These are phyloP conservation scores for Idris sp. DNA, from an alignment of 1,140 invertebrate species.

Conservation along the genomic window DNA sequence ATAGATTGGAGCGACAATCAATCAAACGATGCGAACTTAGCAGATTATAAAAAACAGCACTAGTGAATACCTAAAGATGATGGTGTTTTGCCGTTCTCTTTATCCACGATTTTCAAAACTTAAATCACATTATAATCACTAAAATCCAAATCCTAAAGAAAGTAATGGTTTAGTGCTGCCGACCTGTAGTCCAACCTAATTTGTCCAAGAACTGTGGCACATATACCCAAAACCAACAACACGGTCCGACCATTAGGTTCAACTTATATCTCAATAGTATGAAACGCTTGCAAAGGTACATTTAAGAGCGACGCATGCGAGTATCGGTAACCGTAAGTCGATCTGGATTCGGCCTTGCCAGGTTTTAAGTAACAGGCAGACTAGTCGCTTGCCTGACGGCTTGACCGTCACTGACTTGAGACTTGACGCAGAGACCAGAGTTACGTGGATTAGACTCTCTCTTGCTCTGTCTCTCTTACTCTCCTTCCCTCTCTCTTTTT, in stretches of 20 bases:
- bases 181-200: background rate
- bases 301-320: constrained; percentile 15
- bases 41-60: constrained; percentile 3
- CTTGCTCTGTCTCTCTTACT: constrained; percentile 21
- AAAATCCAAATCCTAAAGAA: no score
- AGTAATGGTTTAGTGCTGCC: no score
- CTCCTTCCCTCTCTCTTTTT: constrained; percentile 29
- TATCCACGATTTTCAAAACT: constrained; percentile 7
- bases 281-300: no score
- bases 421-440: constrained; percentile 33
- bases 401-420: constrained; percentile 66
- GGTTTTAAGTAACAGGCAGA: constrained; percentile 40
- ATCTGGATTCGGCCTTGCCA: constrained; percentile 47
- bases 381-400: constrained; percentile 58
- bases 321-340: constrained; percentile 39
- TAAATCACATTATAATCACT: constrained; percentile 36
- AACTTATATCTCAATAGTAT: no score
- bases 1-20: constrained; percentile 1
- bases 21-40: background rate
- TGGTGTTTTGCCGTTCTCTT: constrained; percentile 37
- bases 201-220: background rate
- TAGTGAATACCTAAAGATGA: constrained; percentile 7
- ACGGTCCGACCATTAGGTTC: no score
- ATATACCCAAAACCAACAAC: background rate
- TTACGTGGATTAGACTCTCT: constrained; percentile 56